Percentiles rank a stretch among this genome's conserved stretches.
These are phyloP conservation scores for Abramis brama DNA, from an alignment of 2,113 vertebrate genomes.

Conservation along the genomic window DNA sequence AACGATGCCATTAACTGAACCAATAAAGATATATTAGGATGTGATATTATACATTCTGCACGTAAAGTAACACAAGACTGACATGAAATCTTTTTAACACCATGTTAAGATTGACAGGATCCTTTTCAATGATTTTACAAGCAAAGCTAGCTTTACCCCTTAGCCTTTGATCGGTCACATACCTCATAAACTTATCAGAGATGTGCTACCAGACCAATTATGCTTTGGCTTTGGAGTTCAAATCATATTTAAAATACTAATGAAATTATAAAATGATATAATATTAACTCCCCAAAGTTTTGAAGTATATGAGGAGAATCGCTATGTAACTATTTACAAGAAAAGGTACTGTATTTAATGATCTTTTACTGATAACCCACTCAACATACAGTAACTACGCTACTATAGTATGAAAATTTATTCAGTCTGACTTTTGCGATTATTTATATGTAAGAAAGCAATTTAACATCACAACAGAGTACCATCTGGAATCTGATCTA, in stretches of 20 bases:
- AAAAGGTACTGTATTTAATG: background rate
- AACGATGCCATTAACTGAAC: slow-evolving; percentile 23
- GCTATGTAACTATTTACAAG: background rate
- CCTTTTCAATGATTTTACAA: slow-evolving; percentile 49
- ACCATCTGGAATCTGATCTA: background rate
- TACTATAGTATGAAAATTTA: too few relatives aligned
- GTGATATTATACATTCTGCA: slow-evolving; percentile 53
- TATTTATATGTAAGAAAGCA: background rate
- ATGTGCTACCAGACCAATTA: slow-evolving; percentile 18
- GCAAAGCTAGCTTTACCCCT: slow-evolving; percentile 35
- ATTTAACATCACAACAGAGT: slow-evolving; percentile 8
- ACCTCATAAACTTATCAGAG: slow-evolving; percentile 49
- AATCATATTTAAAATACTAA: background rate
- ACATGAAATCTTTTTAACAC: slow-evolving; percentile 45
- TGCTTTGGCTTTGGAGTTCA: background rate
- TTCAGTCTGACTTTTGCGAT: background rate
- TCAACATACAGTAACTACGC: background rate
- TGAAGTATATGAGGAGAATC: background rate
- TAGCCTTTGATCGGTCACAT: slow-evolving; percentile 61
- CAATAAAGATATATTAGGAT: slow-evolving; percentile 56
- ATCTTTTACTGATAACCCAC: background rate
- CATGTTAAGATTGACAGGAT: slow-evolving; percentile 50
- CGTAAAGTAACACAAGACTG: slow-evolving; percentile 54
- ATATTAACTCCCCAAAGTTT: too few relatives aligned
- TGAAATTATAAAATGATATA: background rate